These are phyloP conservation scores for Tortrix viridana DNA, from an alignment of 2,888 invertebrate species.

Conservation along the genomic window DNA sequence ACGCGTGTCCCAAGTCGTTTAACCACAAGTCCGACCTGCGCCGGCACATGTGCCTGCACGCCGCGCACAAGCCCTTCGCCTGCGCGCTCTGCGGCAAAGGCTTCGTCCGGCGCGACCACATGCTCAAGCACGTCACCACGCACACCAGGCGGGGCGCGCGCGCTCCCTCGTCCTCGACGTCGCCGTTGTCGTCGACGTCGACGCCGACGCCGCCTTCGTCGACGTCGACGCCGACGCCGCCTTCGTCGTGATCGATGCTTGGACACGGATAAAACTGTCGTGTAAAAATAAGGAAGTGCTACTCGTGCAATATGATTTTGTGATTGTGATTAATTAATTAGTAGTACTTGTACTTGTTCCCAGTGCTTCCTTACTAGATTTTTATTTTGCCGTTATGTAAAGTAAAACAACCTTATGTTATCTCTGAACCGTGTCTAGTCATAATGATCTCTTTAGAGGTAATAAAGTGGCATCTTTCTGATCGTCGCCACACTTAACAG, in stretches of 20 bases:
- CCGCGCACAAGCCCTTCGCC: slow-evolving; percentile 91
- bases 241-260: slow-evolving; percentile 44
- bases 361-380: slow-evolving; percentile 78
- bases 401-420: too few species aligned
- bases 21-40: slow-evolving; percentile 95
- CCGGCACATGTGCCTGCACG: slow-evolving; percentile 93
- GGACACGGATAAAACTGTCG: slow-evolving; percentile 41
- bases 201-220: slow-evolving; percentile 49
- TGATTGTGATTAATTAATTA: too few species aligned
- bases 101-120: slow-evolving; percentile 95
- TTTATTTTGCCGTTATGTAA: slow-evolving; percentile 81
- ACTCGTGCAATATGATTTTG: slow-evolving; percentile 30
- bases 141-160: slow-evolving; percentile 86
- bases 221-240: slow-evolving; percentile 39
- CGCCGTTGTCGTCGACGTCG: slow-evolving; percentile 44
- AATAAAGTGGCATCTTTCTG: too few species aligned
- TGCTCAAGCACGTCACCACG: slow-evolving; percentile 93
- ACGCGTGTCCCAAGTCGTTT: slow-evolving; percentile 93
- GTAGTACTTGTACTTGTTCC: slow-evolving; percentile 63
- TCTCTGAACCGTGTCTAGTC: too few species aligned
- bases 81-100: slow-evolving; percentile 94
- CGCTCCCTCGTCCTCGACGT: slow-evolving; percentile 54
- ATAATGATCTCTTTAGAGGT: too few species aligned
- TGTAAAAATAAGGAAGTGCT: slow-evolving; percentile 56
- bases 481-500: too few species aligned